Evolutionary conservation across 1,140 invertebrate species (phyloP).

Genomic region (Trachymyrmex septentrionalis): DNA sequence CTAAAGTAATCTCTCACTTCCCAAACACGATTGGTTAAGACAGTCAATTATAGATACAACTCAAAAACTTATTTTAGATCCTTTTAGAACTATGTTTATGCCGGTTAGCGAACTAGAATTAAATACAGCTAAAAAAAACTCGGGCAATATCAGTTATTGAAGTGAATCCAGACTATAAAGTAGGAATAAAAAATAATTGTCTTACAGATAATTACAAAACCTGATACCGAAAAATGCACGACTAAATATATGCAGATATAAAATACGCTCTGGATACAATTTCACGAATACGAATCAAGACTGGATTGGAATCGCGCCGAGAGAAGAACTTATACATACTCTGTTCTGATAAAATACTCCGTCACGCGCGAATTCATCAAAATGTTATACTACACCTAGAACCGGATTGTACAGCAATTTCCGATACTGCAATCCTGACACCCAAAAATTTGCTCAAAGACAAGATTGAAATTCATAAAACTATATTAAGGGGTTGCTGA

Average conservation of each 20-base stretch:
- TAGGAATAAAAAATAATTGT: slow-evolving; percentile 1
- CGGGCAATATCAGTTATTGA: background rate
- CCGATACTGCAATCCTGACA: background rate
- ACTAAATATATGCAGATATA: background rate
- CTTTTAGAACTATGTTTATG: no score
- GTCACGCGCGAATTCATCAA: background rate
- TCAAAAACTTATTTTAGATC: no score
- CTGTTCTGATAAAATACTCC: background rate
- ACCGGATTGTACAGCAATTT: background rate
- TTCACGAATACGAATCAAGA: background rate
- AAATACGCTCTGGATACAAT: background rate
- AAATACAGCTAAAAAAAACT: background rate
- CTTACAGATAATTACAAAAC: background rate
- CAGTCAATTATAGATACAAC: no score
- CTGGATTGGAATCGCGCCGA: background rate
- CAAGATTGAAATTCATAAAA: background rate
- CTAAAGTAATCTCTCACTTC: no score
- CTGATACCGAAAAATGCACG: background rate
- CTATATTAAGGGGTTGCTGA: no score
- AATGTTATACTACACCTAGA: background rate
- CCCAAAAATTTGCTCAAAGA: background rate
- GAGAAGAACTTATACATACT: background rate
- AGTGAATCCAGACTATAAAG: background rate
- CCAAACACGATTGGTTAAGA: no score
- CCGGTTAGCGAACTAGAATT: background rate